phyloP scores from a whole-genome alignment of 2,888 invertebrate genomes.

The Phyllotreta striolata region DNA sequence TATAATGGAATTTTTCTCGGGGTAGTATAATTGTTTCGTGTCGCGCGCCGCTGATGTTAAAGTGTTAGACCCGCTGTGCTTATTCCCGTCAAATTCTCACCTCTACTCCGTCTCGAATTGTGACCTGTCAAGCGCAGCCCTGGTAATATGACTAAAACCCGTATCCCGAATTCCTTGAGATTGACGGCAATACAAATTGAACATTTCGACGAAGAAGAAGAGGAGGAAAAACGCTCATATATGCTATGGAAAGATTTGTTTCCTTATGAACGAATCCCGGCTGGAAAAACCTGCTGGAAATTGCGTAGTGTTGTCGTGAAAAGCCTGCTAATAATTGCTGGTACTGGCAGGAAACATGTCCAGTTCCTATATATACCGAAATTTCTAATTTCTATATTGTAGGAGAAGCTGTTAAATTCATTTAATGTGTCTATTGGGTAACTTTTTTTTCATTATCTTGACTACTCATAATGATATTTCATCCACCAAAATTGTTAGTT shows the following conservation, averaged over 20 bases:
- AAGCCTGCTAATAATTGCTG: too few species aligned
- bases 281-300: neutral
- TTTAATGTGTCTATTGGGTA: too few species aligned
- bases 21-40: too few species aligned
- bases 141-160: constrained; percentile 31
- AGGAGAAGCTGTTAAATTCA: constrained; percentile 2
- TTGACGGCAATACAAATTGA: constrained; percentile 31
- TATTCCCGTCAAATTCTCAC: constrained; percentile 23
- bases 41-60: constrained; percentile 13
- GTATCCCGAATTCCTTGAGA: constrained; percentile 28
- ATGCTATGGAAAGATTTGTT: constrained; percentile 24
- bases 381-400: neutral
- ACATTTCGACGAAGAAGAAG: constrained; percentile 17
- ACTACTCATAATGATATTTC: too few species aligned
- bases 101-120: constrained; percentile 17
- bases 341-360: too few species aligned
- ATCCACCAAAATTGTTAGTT: too few species aligned
- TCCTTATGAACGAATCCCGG: neutral
- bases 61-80: constrained; percentile 12
- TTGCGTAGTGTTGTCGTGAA: neutral
- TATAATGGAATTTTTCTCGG: too few species aligned
- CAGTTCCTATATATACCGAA: too few species aligned
- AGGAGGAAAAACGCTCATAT: constrained; percentile 24
- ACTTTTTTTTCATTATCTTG: too few species aligned
- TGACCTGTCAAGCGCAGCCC: constrained; percentile 29